Evolutionary conservation across 2,888 invertebrate genomes (phyloP), one percentile per base, ranked within the genome.

Genomic region (Tenodera sinensis): DNA sequence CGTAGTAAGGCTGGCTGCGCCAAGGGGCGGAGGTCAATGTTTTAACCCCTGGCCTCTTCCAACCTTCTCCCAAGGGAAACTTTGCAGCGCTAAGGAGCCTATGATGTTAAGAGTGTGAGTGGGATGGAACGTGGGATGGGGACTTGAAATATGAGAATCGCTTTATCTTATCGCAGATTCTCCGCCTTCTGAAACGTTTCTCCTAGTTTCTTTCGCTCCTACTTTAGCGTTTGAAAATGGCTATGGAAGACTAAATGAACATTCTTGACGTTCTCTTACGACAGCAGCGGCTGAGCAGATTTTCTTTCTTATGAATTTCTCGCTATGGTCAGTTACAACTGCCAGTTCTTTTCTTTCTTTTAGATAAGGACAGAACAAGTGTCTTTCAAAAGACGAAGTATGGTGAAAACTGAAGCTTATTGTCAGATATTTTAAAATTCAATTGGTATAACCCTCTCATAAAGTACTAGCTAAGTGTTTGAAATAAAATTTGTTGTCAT

Each of bases 91-190:
- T 86, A 86, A 86, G 28, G 81, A 86, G 86, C 54, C 71, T 86
- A 86, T 86, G 86, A 86, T 71, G 86, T 81, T 71, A 86, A 81
- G 25, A 20, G 54, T 71, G 54, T 20, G 54, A 71, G 54, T 71
- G 81, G 42, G 86, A 71, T 71, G 85, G 28, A 85, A 85, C 28
- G 85, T 85, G 28, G 71, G 54, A 86, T 86, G 86, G 86, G 25
- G 42, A 86, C 86, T 86, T 86, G 86, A 86, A 86, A 86, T 86
- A 86, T 86, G 86, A 86, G 81, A 81, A 86, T 86, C 86, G 30
- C 86, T 86, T 81, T 86, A 86, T 86, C 86, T 86, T 86, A 86
- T 86, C 86, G 54, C 30, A 81, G 30, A 81, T 30, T 86, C 86
- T 86, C 71, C 81, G 81, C 81, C 86, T 20, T 54, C 85, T 9